Percentiles rank a stretch among this genome's conserved stretches.
Evolutionary conservation across 2,113 vertebrate species (phyloP).

Genomic region (Zapornia atra): DNA sequence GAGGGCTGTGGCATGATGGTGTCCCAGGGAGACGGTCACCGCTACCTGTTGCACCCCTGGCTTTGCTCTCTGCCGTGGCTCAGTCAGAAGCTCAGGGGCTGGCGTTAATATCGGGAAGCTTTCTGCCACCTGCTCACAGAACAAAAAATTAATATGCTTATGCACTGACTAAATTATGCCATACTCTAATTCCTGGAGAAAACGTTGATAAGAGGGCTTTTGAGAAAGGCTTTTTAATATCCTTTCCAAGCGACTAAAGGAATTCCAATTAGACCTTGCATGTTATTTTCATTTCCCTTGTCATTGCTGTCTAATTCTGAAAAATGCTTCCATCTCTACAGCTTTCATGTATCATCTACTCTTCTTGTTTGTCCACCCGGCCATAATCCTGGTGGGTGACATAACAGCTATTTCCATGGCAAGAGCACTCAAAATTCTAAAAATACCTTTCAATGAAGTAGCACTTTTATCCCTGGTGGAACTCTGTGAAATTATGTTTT

Average conservation of each 20-base stretch:
- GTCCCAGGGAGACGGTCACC: background rate
- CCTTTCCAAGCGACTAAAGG: slow-evolving; percentile 42
- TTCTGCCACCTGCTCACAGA: slow-evolving; percentile 6
- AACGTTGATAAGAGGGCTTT: slow-evolving; percentile 58
- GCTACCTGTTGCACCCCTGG: background rate
- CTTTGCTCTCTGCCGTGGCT: background rate
- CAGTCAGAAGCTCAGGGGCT: background rate
- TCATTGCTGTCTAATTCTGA: slow-evolving; percentile 43
- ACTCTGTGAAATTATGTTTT: background rate
- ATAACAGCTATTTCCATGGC: slow-evolving; percentile 52
- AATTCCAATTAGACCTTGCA: slow-evolving; percentile 58
- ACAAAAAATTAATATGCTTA: slow-evolving; percentile 60
- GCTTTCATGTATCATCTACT: slow-evolving; percentile 31
- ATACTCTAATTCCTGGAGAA: slow-evolving; percentile 57
- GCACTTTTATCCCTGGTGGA: background rate
- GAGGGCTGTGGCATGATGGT: background rate
- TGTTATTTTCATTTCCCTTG: slow-evolving; percentile 49
- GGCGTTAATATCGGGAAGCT: background rate
- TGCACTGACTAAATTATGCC: slow-evolving; percentile 45
- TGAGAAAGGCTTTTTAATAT: slow-evolving; percentile 52
- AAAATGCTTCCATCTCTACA: slow-evolving; percentile 33
- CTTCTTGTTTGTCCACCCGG: slow-evolving; percentile 36
- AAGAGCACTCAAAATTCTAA: slow-evolving; percentile 50
- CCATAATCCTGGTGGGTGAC: slow-evolving; percentile 36
- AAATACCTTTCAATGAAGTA: slow-evolving; percentile 31